Conservation (phyloP, 1,140 invertebrate genomes). For the honey bee (Apis mellifera) region DNA sequence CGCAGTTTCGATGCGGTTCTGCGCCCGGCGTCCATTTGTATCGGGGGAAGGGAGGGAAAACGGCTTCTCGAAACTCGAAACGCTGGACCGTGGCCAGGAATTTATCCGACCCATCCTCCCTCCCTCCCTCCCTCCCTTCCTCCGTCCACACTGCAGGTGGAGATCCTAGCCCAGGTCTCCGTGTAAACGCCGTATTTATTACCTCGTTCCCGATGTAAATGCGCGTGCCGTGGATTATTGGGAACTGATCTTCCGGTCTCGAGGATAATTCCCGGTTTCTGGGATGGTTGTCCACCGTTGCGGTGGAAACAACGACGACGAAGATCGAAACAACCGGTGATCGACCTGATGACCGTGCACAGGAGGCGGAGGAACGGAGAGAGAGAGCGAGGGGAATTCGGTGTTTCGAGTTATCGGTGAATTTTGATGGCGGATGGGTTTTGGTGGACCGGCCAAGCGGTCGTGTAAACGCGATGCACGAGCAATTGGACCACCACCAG, state of each 20-base stretch:
- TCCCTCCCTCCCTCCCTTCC: background rate
- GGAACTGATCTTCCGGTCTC: slow-evolving; percentile 67
- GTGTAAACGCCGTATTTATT: slow-evolving; percentile 73
- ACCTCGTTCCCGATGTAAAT: slow-evolving; percentile 71
- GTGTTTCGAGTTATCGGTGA: slow-evolving; percentile 7
- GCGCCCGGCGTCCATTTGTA: slow-evolving; percentile 69
- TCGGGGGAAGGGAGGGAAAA: slow-evolving; percentile 51
- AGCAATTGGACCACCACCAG: slow-evolving; percentile 33
- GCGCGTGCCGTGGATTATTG: slow-evolving; percentile 72
- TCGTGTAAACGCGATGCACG: slow-evolving; percentile 40
- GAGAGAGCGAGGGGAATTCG: background rate
- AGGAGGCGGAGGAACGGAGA: background rate
- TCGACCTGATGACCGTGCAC: background rate
- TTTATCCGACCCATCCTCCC: slow-evolving; percentile 61
- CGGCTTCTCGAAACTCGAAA: slow-evolving; percentile 62
- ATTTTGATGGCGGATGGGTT: slow-evolving; percentile 35
- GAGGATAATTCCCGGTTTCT: slow-evolving; percentile 59
- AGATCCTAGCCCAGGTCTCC: slow-evolving; percentile 35
- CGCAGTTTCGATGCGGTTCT: slow-evolving; percentile 60
- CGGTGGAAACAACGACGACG: background rate
- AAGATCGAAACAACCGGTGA: background rate
- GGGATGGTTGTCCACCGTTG: too few relatives aligned
- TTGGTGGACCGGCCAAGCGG: background rate
- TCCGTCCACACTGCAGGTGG: slow-evolving; percentile 63
- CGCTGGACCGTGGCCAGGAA: slow-evolving; percentile 74